Evolutionary conservation across 2,888 invertebrate genomes (phyloP).

Genomic region (Ochropleura plecta): DNA sequence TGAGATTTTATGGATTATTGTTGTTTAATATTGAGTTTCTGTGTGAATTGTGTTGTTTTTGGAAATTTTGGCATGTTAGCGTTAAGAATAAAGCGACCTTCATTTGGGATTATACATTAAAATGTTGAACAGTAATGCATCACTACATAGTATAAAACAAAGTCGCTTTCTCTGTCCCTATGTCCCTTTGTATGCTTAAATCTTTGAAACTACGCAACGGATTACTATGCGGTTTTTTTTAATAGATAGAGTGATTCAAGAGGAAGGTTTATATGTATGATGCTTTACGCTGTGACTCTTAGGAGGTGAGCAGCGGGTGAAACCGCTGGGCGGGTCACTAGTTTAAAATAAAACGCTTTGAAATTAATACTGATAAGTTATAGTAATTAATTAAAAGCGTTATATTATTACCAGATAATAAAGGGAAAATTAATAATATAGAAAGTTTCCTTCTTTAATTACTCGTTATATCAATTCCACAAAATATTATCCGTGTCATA

Average conservation of each 20-base stretch:
- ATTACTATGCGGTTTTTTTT: too few species aligned
- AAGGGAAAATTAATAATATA: background rate
- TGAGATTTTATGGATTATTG: conserved; percentile 32
- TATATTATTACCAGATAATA: too few species aligned
- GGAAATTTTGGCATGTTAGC: conserved; percentile 25
- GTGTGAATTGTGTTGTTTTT: conserved; percentile 5
- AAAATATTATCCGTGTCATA: background rate
- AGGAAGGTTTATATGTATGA: too few species aligned
- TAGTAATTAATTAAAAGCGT: too few species aligned
- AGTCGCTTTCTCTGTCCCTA: too few species aligned
- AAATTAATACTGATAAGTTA: background rate
- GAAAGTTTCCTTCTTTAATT: conserved; percentile 10
- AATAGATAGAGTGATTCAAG: too few species aligned
- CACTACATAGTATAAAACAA: too few species aligned
- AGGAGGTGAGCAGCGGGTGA: too few species aligned
- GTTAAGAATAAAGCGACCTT: background rate
- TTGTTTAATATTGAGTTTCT: conserved; percentile 11
- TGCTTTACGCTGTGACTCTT: too few species aligned
- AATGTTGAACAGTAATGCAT: background rate
- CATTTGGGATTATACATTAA: background rate
- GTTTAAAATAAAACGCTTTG: background rate
- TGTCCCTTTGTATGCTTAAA: too few species aligned
- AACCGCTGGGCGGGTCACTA: too few species aligned
- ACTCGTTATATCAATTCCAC: background rate
- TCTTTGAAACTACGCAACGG: too few species aligned